Base-by-base conservation (phyloP, 2,113 vertebrate genomes). In the Grantiella picta region DNA sequence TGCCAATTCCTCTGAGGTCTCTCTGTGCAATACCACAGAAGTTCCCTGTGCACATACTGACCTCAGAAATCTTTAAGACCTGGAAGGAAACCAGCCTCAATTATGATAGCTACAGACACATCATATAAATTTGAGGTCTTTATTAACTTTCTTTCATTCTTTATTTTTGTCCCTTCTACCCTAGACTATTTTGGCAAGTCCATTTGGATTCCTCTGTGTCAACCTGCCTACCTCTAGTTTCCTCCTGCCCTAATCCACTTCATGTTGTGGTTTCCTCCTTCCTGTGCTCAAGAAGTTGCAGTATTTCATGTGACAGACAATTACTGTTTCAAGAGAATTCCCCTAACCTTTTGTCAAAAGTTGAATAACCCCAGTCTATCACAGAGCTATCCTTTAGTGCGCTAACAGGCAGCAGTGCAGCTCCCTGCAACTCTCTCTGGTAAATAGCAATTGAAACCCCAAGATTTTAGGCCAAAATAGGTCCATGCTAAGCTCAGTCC, bases 281-380 rank as follows among this genome's bases (percentile, higher is more conserved):
- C 78, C 49, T 15, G 2, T 47, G 57, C 71, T 80, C 53, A 31
- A 49, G 83, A 65, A 94, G 54, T 29, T 47, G 66, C 73, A 70
- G 45, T 47, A 93, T 96, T 95, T 83, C 44, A 38, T 71, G 70
- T 92, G 94, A 92, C 90, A 95, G 90, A 96, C 90, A 95, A 95
- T 96, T 96, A 92, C 87, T 92, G 82, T 44, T 90, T 54, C 64
- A 56, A 79, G 88, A 89, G 80, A 95, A 82, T 54, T 93, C 69
- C 86, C 84, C 86, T 85, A 90, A 94, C 95, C 96, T 93, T 92
- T 95, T 94, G 89, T 95, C 91, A 89, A n/a, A 90, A 95, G 89
- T 91, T 72, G 90, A 96, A 71, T 71, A 93, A 95, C 93, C 90
- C 89, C 72, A 77, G 84, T 90, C 94, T 63, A 7, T 97, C 95